phyloP scores from a whole-genome alignment of 2,113 vertebrate genomes.

The Furnarius figulus region DNA sequence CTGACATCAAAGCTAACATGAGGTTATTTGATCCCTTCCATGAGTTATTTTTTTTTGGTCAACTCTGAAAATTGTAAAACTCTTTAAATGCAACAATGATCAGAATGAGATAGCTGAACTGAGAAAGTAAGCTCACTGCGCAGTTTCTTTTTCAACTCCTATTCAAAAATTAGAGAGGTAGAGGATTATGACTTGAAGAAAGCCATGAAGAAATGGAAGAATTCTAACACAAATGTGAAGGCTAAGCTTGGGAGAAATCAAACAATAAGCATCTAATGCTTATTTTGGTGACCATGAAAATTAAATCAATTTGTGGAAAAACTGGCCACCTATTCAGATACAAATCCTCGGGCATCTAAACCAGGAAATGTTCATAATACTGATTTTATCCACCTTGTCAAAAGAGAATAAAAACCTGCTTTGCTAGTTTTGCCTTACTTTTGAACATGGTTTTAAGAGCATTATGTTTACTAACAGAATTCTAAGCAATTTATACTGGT shows the following conservation, averaged over 20 bases:
- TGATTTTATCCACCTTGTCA: neutral
- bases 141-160: neutral
- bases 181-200: neutral
- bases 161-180: neutral
- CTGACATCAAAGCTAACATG: neutral
- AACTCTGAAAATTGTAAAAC: neutral
- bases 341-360: neutral
- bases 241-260: neutral
- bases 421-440: neutral
- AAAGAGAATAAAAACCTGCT: neutral
- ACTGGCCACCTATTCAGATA: neutral
- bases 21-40: neutral
- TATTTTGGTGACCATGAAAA: neutral
- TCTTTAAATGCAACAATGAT: neutral
- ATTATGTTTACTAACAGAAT: neutral
- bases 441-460: neutral
- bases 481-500: neutral
- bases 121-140: neutral
- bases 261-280: neutral
- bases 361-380: neutral
- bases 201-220: neutral
- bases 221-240: neutral
- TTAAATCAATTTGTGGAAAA: neutral
- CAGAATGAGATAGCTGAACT: neutral
- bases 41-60: neutral